A percentile compares a stretch with the other conserved stretches of the same genome.
These are phyloP conservation scores for Acanthosepion esculentum DNA, from an alignment of 2,888 invertebrate species.

Conservation along the genomic window DNA sequence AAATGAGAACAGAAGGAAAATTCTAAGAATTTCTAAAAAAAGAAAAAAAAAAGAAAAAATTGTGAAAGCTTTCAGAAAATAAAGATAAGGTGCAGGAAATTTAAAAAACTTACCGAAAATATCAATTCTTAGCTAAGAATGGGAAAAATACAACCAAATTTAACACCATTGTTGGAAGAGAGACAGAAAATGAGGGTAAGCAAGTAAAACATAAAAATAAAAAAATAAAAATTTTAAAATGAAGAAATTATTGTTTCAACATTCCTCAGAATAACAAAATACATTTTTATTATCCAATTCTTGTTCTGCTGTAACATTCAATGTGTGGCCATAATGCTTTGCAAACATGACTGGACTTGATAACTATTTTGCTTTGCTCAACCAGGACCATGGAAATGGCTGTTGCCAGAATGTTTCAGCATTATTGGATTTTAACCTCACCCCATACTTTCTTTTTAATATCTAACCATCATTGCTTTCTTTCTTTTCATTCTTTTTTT, in stretches of 20 bases:
- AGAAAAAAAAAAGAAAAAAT: background rate
- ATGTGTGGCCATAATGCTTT: too few relatives aligned
- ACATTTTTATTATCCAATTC: background rate
- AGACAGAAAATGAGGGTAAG: background rate
- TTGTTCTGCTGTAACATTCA: background rate
- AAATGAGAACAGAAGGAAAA: conserved; percentile 17
- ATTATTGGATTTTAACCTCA: too few relatives aligned
- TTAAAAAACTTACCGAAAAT: background rate
- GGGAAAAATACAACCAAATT: conserved; percentile 11
- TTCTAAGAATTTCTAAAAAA: background rate
- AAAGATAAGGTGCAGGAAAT: background rate
- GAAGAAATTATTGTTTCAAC: background rate
- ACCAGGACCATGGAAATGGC: too few relatives aligned
- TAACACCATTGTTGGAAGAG: background rate
- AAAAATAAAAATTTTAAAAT: background rate
- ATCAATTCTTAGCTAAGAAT: conserved; percentile 33
- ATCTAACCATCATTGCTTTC: too few relatives aligned
- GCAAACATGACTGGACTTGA: too few relatives aligned
- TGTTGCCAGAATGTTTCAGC: too few relatives aligned
- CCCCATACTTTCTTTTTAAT: too few relatives aligned
- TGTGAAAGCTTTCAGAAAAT: background rate
- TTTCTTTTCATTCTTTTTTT: too few relatives aligned
- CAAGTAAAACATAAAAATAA: background rate
- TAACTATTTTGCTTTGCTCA: too few relatives aligned
- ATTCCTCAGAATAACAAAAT: background rate